Percentiles rank a stretch among this genome's conserved stretches.
These are phyloP conservation scores for Malacoraja senta DNA, from an alignment of 2,797 vertebrate genomes.

Conservation along the genomic window DNA sequence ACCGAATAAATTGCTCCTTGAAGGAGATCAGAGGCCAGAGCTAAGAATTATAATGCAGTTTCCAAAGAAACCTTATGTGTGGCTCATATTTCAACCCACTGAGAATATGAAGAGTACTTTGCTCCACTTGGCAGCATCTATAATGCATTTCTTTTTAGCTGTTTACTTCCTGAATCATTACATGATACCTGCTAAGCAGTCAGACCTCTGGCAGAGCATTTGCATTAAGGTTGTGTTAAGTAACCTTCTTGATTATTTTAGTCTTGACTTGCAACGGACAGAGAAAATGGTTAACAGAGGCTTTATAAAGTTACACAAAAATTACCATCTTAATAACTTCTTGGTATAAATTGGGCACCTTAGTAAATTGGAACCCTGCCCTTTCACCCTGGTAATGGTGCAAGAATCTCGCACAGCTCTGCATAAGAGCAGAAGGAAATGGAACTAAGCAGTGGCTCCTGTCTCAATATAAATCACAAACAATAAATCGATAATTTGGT, in stretches of 20 bases:
- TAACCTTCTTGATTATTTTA: background rate
- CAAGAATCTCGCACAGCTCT: background rate
- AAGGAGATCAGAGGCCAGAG: conserved; percentile 27
- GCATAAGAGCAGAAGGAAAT: background rate
- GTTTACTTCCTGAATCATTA: conserved; percentile 42
- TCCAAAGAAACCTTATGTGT: conserved; percentile 38
- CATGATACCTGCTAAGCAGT: conserved; percentile 39
- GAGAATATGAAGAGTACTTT: conserved; percentile 20
- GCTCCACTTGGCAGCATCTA: conserved; percentile 36
- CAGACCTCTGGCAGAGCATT: background rate
- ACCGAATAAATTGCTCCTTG: background rate
- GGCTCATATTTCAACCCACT: conserved; percentile 35
- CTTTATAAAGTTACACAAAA: background rate
- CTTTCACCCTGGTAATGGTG: background rate
- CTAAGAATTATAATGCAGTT: conserved; percentile 37
- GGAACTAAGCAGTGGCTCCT: background rate
- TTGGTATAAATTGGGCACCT: background rate
- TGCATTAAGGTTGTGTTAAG: background rate
- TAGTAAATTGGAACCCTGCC: background rate
- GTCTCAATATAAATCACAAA: background rate
- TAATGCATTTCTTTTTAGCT: conserved; percentile 42
- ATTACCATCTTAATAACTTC: background rate
- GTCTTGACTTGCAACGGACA: background rate
- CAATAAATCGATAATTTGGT: background rate
- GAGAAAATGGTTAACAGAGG: background rate